A percentile compares a stretch with the other conserved stretches of the same genome.
These are phyloP conservation scores for Cheilosia soror DNA, from an alignment of 2,888 invertebrate genomes.

Conservation along the genomic window DNA sequence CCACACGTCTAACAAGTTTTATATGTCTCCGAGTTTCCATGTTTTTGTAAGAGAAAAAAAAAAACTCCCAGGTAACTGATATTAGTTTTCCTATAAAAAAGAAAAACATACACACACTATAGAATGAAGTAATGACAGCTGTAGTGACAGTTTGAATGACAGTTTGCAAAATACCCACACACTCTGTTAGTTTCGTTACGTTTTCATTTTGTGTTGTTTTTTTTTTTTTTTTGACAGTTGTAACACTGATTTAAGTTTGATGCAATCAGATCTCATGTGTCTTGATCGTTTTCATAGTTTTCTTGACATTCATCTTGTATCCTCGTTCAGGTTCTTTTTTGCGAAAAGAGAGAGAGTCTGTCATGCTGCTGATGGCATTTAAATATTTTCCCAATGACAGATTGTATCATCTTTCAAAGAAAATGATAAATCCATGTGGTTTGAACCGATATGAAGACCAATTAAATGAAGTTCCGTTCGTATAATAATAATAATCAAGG, in stretches of 20 bases:
- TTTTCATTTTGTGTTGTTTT: background rate
- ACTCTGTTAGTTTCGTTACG: constrained; percentile 9
- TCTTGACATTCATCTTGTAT: background rate
- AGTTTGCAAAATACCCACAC: constrained; percentile 65
- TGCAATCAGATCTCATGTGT: background rate
- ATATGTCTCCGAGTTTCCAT: constrained; percentile 12
- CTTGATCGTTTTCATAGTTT: too few relatives aligned
- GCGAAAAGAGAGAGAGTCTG: too few relatives aligned
- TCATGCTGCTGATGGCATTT: background rate
- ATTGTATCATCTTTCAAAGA: constrained; percentile 25
- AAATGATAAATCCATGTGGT: background rate
- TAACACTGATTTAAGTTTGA: constrained; percentile 5
- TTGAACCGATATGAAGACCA: background rate
- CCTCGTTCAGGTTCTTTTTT: too few relatives aligned
- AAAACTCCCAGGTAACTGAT: constrained; percentile 5
- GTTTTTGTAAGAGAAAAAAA: constrained; percentile 17
- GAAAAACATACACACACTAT: background rate
- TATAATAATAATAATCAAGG: constrained; percentile 5
- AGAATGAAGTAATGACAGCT: constrained; percentile 44
- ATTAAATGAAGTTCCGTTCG: background rate
- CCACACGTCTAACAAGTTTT: background rate
- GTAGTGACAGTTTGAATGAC: constrained; percentile 66
- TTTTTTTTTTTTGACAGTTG: constrained; percentile 44
- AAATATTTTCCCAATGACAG: constrained; percentile 18
- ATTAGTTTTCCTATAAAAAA: background rate